Evolutionary conservation across 53 echinoderm and acorn worm species (phyloP), one percentile per base, ranked within the genome.

Genomic region (Arbacia lixula): DNA sequence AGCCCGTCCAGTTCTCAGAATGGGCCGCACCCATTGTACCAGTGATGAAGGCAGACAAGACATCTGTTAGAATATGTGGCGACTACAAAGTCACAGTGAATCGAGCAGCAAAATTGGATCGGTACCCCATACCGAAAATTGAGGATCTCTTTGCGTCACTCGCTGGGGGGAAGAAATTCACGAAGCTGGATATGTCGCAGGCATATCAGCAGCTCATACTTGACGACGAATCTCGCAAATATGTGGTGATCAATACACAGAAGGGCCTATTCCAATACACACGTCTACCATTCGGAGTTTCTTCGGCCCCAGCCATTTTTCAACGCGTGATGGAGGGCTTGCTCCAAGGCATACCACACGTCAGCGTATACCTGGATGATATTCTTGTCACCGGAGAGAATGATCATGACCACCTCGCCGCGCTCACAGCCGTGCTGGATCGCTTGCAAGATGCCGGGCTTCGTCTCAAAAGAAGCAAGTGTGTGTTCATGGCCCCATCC

Each of bases 151-250:
- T 87, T 34, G 76, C 89, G 0, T 73, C n/a, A 51, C 68, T 93
- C 55, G 51, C 85, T 4, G 85, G 90, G 21, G 93, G 93, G 35
- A 53, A 79, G 12, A 43, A 22, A 24, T 92, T 89, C 31, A 74
- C 78, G 4, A 92, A 92, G 67, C 49, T 92, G 34, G 89, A 89
- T 39, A 56, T 86, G n/a, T 66, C 57, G n/a, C 89, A 92, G 68
- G 93, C 84, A 31, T 89, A 89, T 78, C 89, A 85, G 46, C 92
- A 92, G 53, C 27, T 88, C 28, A 12, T 53, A 12, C 33, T 92
- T 12, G 88, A 85, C 17, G 83, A 92, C 26, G 76, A 79, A 29
- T 89, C 87, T 14, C 74, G 50, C n/a, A 62, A 86, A 46, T 84
- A 68, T 43, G 79, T 83, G 14, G 71, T 75, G 42, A 92, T 88